A percentile compares a stretch with the other conserved stretches of the same genome.
These are phyloP conservation scores for Megalops cyprinoides DNA, from an alignment of 2,797 vertebrate species.

Conservation along the genomic window DNA sequence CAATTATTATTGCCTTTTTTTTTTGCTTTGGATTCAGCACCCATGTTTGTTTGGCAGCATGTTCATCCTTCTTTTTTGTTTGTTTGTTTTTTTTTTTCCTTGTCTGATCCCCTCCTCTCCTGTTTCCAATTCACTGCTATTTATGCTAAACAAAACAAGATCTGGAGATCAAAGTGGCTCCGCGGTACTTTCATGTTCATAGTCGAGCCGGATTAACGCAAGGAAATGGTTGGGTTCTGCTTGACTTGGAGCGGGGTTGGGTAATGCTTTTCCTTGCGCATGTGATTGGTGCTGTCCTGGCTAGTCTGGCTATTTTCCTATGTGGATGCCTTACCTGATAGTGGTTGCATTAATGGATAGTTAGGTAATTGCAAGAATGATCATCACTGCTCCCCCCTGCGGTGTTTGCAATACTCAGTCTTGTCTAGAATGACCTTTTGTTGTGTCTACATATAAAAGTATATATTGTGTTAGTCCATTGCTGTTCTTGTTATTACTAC, in stretches of 20 bases:
- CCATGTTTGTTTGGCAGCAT: background rate
- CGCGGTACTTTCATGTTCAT: slow-evolving; percentile 24
- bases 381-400: background rate
- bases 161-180: slow-evolving; percentile 28
- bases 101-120: slow-evolving; percentile 18
- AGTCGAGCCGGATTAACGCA: slow-evolving; percentile 17
- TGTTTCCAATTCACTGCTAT: slow-evolving; percentile 31
- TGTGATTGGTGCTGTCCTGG: background rate
- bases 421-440: background rate
- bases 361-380: background rate
- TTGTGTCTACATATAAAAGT: background rate
- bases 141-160: slow-evolving; percentile 19
- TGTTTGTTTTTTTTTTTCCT: slow-evolving; percentile 8
- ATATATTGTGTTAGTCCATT: background rate
- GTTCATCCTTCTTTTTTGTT: background rate
- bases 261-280: background rate
- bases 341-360: background rate
- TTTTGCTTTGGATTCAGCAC: background rate
- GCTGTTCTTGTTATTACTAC: background rate
- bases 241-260: background rate
- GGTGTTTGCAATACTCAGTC: background rate
- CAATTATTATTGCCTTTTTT: background rate
- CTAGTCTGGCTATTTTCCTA: background rate
- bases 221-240: slow-evolving; percentile 7
- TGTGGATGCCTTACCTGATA: background rate